Conservation (phyloP, 2,113 vertebrate species). For the Scomber scombrus region DNA sequence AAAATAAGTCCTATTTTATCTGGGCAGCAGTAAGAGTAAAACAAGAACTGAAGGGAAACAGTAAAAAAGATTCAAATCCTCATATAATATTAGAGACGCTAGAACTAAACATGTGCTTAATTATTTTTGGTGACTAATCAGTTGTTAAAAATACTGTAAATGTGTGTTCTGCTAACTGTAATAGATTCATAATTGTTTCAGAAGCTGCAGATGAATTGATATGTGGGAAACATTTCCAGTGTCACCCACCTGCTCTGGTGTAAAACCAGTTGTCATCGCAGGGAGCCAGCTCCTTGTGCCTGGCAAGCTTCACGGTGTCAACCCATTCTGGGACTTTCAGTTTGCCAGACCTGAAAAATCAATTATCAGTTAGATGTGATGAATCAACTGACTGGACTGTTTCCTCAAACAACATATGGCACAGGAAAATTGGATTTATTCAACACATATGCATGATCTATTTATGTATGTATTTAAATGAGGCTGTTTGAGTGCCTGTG, state of each 20-base stretch:
- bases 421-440: slow-evolving; percentile 1
- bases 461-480: not conserved
- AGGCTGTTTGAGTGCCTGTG: too few species aligned
- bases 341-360: slow-evolving; percentile 86
- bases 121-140: not conserved
- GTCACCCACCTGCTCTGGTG: slow-evolving; percentile 87
- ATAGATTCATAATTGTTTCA: too few species aligned
- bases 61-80: not conserved
- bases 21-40: too few species aligned
- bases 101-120: not conserved
- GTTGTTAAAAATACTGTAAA: too few species aligned
- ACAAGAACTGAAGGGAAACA: too few species aligned
- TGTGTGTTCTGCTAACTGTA: too few species aligned
- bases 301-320: slow-evolving; percentile 89
- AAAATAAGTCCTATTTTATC: too few species aligned
- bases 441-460: not conserved
- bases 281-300: slow-evolving; percentile 90
- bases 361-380: slow-evolving; percentile 28
- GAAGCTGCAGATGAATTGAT: too few species aligned
- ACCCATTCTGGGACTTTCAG: slow-evolving; percentile 91
- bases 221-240: not conserved
- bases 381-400: slow-evolving; percentile 14
- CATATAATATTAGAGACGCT: not conserved
- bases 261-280: slow-evolving; percentile 90
- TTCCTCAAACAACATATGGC: slow-evolving; percentile 34